Evolutionary conservation across 2,113 vertebrate genomes (phyloP).

Genomic region (Trogon melanurus): DNA sequence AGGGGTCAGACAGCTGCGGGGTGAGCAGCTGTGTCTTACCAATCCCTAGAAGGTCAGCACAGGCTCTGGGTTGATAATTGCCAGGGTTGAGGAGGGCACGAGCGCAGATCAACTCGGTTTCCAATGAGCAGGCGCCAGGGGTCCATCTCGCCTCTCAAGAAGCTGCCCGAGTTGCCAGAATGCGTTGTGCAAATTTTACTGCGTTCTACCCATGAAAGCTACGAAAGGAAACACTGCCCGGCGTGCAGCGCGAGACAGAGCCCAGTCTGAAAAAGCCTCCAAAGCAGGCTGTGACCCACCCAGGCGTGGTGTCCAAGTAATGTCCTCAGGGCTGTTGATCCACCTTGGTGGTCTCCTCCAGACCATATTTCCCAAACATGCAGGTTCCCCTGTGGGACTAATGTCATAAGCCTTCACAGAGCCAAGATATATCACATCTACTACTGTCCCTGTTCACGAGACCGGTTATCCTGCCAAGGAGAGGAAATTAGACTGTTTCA

Average conservation of each 20-base stretch:
- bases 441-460: neutral
- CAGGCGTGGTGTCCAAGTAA: neutral
- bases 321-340: neutral
- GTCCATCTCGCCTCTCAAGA: neutral
- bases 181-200: neutral
- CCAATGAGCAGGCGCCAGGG: neutral
- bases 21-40: neutral
- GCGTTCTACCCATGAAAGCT: neutral
- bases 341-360: neutral
- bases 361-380: neutral
- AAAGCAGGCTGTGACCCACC: neutral
- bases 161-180: neutral
- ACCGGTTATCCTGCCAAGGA: neutral
- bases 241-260: neutral
- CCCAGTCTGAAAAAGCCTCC: neutral
- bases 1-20: neutral
- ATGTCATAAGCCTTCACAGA: neutral
- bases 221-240: neutral
- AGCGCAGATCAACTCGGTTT: neutral
- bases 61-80: neutral
- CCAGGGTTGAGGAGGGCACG: rapidly evolving
- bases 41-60: neutral
- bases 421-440: neutral
- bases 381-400: neutral
- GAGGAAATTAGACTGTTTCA: neutral